Percentiles rank a stretch among this genome's conserved stretches.
Conservation (phyloP, 2,888 invertebrate species). For the Bimastos eiseni region DNA sequence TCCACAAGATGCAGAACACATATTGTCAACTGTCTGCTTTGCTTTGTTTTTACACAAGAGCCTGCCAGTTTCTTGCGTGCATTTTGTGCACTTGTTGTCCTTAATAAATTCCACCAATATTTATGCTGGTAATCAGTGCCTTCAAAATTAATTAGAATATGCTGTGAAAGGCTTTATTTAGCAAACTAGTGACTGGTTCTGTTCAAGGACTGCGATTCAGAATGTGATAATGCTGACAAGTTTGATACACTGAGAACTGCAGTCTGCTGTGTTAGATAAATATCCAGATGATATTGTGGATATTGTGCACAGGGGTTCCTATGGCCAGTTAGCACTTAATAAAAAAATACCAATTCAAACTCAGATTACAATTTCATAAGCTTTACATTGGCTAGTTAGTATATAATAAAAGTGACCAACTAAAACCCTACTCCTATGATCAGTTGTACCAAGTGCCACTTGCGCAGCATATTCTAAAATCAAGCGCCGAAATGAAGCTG, state of each 20-base stretch:
- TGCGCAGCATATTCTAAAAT: too few relatives aligned
- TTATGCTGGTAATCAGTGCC: neutral
- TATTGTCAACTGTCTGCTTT: neutral
- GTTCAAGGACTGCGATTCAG: too few relatives aligned
- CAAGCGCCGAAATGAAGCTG: too few relatives aligned
- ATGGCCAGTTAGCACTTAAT: neutral
- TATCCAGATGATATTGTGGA: neutral
- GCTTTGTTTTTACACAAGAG: neutral
- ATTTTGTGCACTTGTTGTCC: neutral
- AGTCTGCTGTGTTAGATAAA: neutral
- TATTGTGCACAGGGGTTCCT: neutral
- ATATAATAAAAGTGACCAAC: too few relatives aligned
- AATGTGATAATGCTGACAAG: too few relatives aligned
- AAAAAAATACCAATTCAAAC: too few relatives aligned
- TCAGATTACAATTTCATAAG: too few relatives aligned
- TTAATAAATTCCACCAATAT: neutral
- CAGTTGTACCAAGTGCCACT: neutral
- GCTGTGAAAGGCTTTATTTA: neutral
- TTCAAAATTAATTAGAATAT: neutral
- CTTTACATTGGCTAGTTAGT: too few relatives aligned
- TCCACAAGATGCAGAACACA: neutral
- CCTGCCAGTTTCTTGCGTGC: neutral
- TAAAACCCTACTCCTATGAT: too few relatives aligned
- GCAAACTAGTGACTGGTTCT: neutral
- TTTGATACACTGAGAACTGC: too few relatives aligned